phyloP scores from a whole-genome alignment of 2,888 invertebrate species.

The Aspidiotus rigidus region DNA sequence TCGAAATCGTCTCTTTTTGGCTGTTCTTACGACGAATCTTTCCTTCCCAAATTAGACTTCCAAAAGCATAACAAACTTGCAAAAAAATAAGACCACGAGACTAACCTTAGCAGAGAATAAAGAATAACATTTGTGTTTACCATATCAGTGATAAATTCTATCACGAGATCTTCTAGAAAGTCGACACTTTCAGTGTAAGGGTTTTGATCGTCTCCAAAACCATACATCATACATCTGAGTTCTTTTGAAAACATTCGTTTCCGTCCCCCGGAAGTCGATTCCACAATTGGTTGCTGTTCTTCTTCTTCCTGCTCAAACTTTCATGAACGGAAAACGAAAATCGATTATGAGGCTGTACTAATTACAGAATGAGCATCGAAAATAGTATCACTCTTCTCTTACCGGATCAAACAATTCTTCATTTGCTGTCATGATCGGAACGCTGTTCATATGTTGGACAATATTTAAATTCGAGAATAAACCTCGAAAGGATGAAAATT shows the following conservation, averaged over 20 bases:
- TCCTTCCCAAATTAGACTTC: too few relatives aligned
- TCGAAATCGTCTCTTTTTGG: too few relatives aligned
- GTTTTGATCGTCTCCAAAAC: slow-evolving; percentile 98
- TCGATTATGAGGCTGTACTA: not conserved
- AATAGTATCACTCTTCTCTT: not conserved
- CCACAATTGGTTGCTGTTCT: slow-evolving; percentile 37
- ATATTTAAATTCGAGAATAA: not conserved
- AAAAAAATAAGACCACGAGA: too few relatives aligned
- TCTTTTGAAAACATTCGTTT: slow-evolving; percentile 86
- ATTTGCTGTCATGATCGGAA: slow-evolving; percentile 8
- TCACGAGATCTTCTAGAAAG: slow-evolving; percentile 90
- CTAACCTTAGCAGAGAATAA: not conserved
- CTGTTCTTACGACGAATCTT: too few relatives aligned
- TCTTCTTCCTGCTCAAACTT: slow-evolving; percentile 38
- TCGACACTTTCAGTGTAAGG: slow-evolving; percentile 99
- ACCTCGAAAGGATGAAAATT: not conserved
- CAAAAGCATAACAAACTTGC: too few relatives aligned
- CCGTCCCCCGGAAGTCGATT: slow-evolving; percentile 48
- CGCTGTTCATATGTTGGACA: not conserved
- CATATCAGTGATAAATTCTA: slow-evolving; percentile 94
- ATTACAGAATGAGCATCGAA: not conserved
- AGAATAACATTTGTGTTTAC: slow-evolving; percentile 44
- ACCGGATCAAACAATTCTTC: slow-evolving; percentile 27
- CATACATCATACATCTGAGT: slow-evolving; percentile 97
- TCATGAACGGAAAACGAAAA: not conserved